Base-by-base conservation (phyloP, 2,888 invertebrate species). In the Drosophila kanekoi region DNA sequence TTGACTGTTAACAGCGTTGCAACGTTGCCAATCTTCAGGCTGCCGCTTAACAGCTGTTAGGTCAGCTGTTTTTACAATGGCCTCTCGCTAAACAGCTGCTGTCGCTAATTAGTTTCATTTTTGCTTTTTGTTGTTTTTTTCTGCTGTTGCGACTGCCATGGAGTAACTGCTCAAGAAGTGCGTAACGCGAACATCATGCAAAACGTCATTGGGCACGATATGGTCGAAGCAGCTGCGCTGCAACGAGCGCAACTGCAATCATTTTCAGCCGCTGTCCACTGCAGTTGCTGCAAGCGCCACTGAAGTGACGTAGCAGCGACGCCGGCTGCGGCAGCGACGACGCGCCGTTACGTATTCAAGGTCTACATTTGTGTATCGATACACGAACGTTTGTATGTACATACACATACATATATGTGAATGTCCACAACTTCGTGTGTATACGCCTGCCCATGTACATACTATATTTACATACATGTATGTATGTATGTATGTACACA, bases 361-460 rank as follows among this genome's bases (percentile, higher is more conserved):
- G 82, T 83, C 88, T 88, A 80, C 77, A 74, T 87, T 83, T 72
- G 72, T 82, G 84, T 87, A 87, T 81, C 79, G 71, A 77, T 81
- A 73, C 79, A 69, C 65, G 49, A 81, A 83, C 53, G 51, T 53
- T 20, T 18, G 18, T 43, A 51, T 18, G 20, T 52, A 43, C 32
- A 38, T 45, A 56, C 44, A 14, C 44, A 48, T 62, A 56, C 70
- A 5, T 28, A 2, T 33, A 5, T 14, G 67, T 47, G 57, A 65
- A 61, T 63, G 44, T 60, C 43, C 38, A 72, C 75, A 75, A 59
- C 62, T 65, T 62, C 47, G 65, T 77, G 47, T 75, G 62, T 76
- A 79, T 76, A 49, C 76, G 65, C 51, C 33, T 59, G 69, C 51
- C 20, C 47, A 69, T 77, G 18, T 59, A 54, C 35, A 33, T 48